Evolutionary conservation across 2,113 vertebrate genomes (phyloP), one percentile per base, ranked within the genome.

Genomic region (Poeciliopsis occidentalis): DNA sequence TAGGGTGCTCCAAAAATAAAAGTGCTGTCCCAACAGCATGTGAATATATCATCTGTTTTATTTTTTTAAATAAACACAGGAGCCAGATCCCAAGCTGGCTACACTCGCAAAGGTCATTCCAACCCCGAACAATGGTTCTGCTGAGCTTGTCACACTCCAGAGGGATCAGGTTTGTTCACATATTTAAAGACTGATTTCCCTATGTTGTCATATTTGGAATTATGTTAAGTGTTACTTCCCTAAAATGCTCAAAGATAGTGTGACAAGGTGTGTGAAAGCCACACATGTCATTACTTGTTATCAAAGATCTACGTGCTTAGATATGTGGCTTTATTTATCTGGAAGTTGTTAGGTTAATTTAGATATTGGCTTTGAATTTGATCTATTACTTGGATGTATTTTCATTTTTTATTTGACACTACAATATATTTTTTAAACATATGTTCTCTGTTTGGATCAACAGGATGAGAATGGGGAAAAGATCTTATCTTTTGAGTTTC

Each of bases 91-190:
- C 37, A 87, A 83, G 37, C 97, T 96, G 88, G 97, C 95, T 1
- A 96, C 94, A 0, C 88, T 97, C 37, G 97, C 96, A 51, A 99
- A 99, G 89, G 96, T 99, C 8, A 94, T 98, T 61, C 98, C 98
- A 0, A 98, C 95, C 0, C 96, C 97, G 1, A 99, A 99, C 86
- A 99, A 99, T 0, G 97, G 98, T 39, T 97, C 96, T 8, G 95
- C 94, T 0, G 98, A 99, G 60, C 91, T 99, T 0, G 97, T 99
- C 86, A 87, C 95, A 0, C 93, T 99, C 13, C 95, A 96, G 66
- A 93, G 96, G 24, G 95, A 97, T 61, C 89, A 94, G 96, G 98
- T 99, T 71, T 91, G 95, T 74, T 60, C 32, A 78, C 41, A 73
- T 37, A n/a, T 66, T 24, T 60, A 31, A 24, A 64, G 8, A 60